Evolutionary conservation across 1,140 invertebrate species (phyloP).

Genomic region (Solen grandis): DNA sequence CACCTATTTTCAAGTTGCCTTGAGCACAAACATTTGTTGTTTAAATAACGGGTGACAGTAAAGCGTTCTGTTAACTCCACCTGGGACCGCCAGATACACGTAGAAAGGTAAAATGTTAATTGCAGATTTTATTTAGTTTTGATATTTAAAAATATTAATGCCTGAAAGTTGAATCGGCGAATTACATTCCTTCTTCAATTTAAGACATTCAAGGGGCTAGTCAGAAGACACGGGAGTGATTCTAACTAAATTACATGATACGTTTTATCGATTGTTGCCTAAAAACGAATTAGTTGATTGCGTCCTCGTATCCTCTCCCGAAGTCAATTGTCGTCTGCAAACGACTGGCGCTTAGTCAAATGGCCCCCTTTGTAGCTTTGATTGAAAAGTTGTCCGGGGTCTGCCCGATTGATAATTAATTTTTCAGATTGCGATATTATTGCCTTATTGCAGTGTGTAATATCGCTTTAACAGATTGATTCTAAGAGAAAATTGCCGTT

Average conservation of each 20-base stretch:
- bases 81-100: too few species aligned
- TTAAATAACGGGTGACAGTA: too few species aligned
- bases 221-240: constrained; percentile 32
- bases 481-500: constrained; percentile 44
- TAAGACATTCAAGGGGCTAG: too few species aligned
- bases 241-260: constrained; percentile 23
- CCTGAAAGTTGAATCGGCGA: too few species aligned
- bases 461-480: constrained; percentile 61
- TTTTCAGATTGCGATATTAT: constrained; percentile 60
- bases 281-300: constrained; percentile 37
- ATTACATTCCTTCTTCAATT: too few species aligned
- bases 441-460: constrained; percentile 58
- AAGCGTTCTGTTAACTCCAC: too few species aligned
- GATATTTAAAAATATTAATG: too few species aligned
- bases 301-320: background rate
- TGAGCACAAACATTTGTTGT: too few species aligned
- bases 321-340: constrained; percentile 17
- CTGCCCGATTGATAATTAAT: constrained; percentile 57
- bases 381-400: constrained; percentile 49
- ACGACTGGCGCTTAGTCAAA: constrained; percentile 20
- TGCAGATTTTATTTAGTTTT: too few species aligned
- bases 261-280: constrained; percentile 22
- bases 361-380: constrained; percentile 41
- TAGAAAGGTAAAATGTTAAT: too few species aligned
- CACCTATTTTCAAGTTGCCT: too few species aligned